Evolutionary conservation across 2,888 invertebrate genomes (phyloP), one percentile per base, ranked within the genome.

Genomic region (Holacanthella duospinosa): DNA sequence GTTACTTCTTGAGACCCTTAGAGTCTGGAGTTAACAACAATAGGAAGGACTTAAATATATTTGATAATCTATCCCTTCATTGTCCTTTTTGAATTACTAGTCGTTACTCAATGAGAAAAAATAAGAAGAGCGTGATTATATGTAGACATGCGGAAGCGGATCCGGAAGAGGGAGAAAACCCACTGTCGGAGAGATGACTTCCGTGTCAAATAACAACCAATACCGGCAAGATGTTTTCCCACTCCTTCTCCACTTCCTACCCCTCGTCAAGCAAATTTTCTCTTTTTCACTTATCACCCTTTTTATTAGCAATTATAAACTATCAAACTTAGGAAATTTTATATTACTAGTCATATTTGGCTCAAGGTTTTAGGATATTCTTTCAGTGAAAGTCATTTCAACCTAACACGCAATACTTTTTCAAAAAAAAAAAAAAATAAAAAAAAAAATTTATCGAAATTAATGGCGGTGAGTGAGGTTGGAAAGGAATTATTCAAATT

Each of bases 111-210:
- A 4, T 62, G 59, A 62, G 62, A 55, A 59, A 62, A 59, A 48
- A 43, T 48, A 62, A 29, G 57, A 21, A 36, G 53, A 59, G 54
- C 57, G 59, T 63, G 59, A 59, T 54, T 55, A 63, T 59, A 29
- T 59, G 48, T 55, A 64, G 59, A 62, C 64, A 66, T 62, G 65
- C 64, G 68, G 68, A 68, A 67, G 67, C 27, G 55, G 55, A 55
- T 55, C 55, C 55, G 55, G 55, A 55, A 55, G n/a, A 55, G 55
- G 28, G 65, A 60, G 54, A 29, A 55, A 55, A 65, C 9, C 27
- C 24, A 67, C 64, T 68, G 66, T 65, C 63, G 66, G 67, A 66
- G 67, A 69, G 69, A 67, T 69, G 69, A 68, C 67, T 66, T 68
- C 62, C 62, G 12, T n/a, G 48, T 48, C 21, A 21, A 16, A 4